Base-by-base conservation (phyloP, 2,888 invertebrate species). In the Drosophila sordidula region DNA sequence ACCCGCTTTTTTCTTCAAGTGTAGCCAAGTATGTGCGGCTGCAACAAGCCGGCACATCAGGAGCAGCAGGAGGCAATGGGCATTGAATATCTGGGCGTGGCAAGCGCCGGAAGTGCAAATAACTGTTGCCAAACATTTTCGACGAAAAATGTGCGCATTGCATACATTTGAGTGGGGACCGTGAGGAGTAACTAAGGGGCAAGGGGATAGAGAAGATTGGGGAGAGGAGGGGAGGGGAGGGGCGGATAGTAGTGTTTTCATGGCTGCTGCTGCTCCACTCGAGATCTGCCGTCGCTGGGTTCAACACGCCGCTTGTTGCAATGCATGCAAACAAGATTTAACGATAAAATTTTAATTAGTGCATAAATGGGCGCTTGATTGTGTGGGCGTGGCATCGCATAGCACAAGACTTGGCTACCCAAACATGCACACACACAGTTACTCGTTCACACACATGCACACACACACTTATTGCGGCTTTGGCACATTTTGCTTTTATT, bases 271-370 rank as follows among this genome's bases (percentile, higher is more conserved):
- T 41, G 25, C 57, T 45, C 50, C 63, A 47, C 59, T 54, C 46
- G 54, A 62, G 57, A 52, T 45, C 38, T 29, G 42, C 22, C 41
- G 66, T 58, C 46, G 63, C 36, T 56, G 77, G 44, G 47, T 45
- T 69, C 75, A 77, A 54, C 74, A 74, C 61, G 69, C 70, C 68
- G 78, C 77, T 75, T 86, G 78, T 80, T 83, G 71, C 81, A 75
- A 86, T 82, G 83, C 79, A 86, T 81, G 87, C 89, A 88, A 88
- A 88, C 89, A 86, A 86, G 89, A 86, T 88, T 86, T 86, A 88
- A 87, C 87, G 86, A 86, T 86, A 86, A 86, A 86, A 86, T 86
- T 86, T 86, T 86, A 86, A 86, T 86, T 86, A 86, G 85, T 87
- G 85, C 89, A 86, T 84, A 86, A 86, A 86, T 87, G 87, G 85